Conservation (phyloP, 2,113 vertebrate species). For the Hemiprocne comata region DNA sequence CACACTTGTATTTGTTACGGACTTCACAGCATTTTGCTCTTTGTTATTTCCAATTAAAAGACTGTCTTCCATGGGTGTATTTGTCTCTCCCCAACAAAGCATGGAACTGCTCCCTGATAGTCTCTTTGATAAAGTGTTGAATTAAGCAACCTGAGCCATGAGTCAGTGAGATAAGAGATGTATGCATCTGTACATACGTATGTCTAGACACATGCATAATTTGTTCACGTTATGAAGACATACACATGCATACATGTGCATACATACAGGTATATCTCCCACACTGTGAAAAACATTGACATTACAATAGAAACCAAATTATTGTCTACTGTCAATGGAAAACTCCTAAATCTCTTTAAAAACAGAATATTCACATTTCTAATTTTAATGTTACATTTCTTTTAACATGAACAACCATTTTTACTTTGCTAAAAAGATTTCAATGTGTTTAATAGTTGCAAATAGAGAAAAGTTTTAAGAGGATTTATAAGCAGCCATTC, state of each 20-base stretch:
- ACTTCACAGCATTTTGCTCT: not conserved
- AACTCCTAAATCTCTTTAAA: not conserved
- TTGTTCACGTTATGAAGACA: conserved; percentile 2
- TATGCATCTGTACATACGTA: not conserved
- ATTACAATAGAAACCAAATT: not conserved
- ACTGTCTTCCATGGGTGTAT: not conserved
- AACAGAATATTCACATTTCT: not conserved
- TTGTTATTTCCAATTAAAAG: not conserved
- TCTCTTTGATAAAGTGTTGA: not conserved
- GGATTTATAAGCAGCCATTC: not conserved
- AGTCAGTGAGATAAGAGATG: not conserved
- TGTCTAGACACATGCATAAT: not conserved
- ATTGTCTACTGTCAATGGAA: not conserved
- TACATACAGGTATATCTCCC: not conserved
- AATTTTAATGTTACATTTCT: not conserved
- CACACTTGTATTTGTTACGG: not conserved
- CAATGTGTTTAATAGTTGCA: not conserved
- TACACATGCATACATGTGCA: not conserved
- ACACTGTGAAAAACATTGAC: not conserved
- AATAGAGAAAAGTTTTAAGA: not conserved
- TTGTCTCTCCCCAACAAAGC: not conserved
- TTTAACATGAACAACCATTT: not conserved
- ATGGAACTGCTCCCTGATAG: not conserved
- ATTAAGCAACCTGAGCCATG: not conserved
- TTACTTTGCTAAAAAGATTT: not conserved